phyloP scores from a whole-genome alignment of 2,113 vertebrate species.

The Romanogobio albipinnatus region DNA sequence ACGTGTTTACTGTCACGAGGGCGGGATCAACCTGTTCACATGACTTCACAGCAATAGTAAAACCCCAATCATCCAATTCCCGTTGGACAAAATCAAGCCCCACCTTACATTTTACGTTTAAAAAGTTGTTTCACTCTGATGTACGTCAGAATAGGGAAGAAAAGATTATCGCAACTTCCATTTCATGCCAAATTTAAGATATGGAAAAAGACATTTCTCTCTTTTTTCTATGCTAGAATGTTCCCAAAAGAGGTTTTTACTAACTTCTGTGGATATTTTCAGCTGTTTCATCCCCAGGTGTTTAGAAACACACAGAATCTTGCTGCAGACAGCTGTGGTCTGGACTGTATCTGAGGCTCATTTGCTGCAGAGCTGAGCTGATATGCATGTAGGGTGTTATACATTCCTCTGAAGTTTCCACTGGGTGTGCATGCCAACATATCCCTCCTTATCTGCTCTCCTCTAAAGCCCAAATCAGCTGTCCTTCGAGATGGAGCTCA shows the following conservation, averaged over 20 bases:
- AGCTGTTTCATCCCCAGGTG: not conserved
- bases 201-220: not conserved
- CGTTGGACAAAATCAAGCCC: too few relatives aligned
- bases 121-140: too few relatives aligned
- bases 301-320: not conserved
- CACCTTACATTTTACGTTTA: too few relatives aligned
- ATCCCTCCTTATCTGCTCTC: conserved; percentile 36
- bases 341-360: not conserved
- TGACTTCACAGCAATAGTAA: too few relatives aligned
- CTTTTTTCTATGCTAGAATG: not conserved
- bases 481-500: not conserved
- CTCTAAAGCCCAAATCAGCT: conserved; percentile 28
- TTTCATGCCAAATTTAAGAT: not conserved
- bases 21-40: too few relatives aligned
- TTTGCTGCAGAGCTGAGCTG: not conserved
- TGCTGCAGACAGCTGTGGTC: not conserved
- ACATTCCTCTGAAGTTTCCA: conserved; percentile 42
- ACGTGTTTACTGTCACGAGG: too few relatives aligned
- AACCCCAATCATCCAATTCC: too few relatives aligned
- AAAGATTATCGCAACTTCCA: too few relatives aligned
- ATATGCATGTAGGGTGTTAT: conserved; percentile 19
- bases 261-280: not conserved
- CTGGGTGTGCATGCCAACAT: not conserved
- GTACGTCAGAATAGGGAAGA: too few relatives aligned
- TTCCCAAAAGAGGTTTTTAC: not conserved